Conservation (phyloP, 2,888 invertebrate genomes). For the Geophilus truncorum region DNA sequence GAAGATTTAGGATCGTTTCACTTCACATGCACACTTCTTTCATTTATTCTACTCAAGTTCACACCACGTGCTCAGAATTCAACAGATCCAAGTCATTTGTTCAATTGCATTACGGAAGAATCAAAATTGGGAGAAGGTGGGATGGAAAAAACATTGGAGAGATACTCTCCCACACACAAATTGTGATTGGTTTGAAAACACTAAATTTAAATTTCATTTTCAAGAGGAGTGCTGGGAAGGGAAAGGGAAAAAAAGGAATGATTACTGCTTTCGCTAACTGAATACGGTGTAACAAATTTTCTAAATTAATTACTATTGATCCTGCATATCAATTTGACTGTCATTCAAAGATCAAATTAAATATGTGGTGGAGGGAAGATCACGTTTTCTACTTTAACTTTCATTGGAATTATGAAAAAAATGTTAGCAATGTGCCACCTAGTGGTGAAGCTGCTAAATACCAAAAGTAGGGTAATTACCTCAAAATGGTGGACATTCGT, state of each 20-base stretch:
- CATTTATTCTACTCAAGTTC: neutral
- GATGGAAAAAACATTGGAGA: neutral
- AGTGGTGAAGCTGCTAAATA: too few species aligned
- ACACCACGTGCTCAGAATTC: neutral
- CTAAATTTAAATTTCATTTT: constrained; percentile 3
- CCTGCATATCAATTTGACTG: neutral
- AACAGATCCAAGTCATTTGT: neutral
- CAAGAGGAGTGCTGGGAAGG: neutral
- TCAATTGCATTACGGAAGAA: neutral
- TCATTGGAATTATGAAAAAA: too few species aligned
- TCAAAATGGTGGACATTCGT: too few species aligned
- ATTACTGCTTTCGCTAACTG: neutral
- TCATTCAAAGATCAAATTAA: too few species aligned
- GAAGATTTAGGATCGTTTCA: neutral
- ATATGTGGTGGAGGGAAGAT: too few species aligned
- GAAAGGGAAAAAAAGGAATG: neutral
- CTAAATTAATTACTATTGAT: neutral
- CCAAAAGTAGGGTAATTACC: too few species aligned
- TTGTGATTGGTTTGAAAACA: neutral
- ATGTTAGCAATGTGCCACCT: too few species aligned
- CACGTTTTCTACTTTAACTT: too few species aligned
- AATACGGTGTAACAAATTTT: neutral
- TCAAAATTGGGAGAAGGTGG: neutral
- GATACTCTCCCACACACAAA: neutral
- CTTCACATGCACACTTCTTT: neutral